Base-by-base conservation (phyloP, 2,888 invertebrate genomes). In the Drosophila suboccidentalis region DNA sequence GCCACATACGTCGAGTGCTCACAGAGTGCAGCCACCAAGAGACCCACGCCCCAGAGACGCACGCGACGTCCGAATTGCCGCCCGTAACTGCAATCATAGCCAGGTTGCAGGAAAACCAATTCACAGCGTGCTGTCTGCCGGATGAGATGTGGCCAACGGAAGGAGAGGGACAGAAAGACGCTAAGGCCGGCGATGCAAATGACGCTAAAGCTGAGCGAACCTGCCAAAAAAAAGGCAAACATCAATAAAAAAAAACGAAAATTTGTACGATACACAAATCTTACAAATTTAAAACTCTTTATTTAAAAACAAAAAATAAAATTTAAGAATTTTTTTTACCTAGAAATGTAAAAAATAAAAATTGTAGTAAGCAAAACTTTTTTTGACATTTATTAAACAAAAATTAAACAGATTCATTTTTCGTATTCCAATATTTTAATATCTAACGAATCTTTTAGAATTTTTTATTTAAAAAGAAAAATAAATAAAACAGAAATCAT, bases 71-170 rank as follows among this genome's bases (percentile, higher is more conserved):
- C 90, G 41, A 90, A 87, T 4, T 62, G 63, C 2, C 61, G 75
- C 0, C 89, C 88, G 17, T 78, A 71, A 0, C 26, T 46, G 41
- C 87, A 86, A 17, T 75, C 80, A 51, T 93, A 93, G 10, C 75
- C 79, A n/a, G 82, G 80, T 6, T 87, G 78, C 15, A 85, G 62
- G 58, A 93, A 92, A 5, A 91, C 68, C 32, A 70, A 39, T 67
- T 93, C 92, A 22, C 88, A 88, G 4, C 78, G 75, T 1, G 81
- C 67, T 38, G 91, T 92, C 39, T 83, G 67, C 17, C 73, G 74
- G 15, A 92, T 90, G 46, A 93, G 66, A 32, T 80, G 67, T 0
- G 92, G 88, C 93, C 93, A 92, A 46, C 89, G 82, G n/a, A 73
- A 81, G 13, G 92, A 88, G 2, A 92, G 70, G 8, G 71, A 67